A percentile compares a stretch with the other conserved stretches of the same genome.
These are phyloP conservation scores for Keiferia lycopersicella DNA, from an alignment of 2,888 invertebrate genomes.

Conservation along the genomic window DNA sequence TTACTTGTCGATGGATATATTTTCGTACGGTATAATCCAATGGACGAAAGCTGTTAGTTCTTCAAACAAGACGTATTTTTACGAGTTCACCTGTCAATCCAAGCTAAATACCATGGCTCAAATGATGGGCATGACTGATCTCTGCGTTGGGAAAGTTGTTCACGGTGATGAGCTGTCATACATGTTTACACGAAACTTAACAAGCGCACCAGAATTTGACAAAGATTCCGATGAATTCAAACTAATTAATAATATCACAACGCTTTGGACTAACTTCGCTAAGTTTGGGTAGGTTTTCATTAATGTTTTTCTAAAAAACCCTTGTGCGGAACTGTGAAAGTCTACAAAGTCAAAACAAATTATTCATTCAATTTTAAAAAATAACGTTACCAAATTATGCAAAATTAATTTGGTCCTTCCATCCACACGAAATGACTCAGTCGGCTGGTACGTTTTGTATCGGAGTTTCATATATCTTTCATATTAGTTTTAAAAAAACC, in stretches of 20 bases:
- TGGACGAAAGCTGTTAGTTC: slow-evolving; percentile 40
- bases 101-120: slow-evolving; percentile 43
- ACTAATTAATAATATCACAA: slow-evolving; percentile 45
- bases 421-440: no score
- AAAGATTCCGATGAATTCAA: slow-evolving; percentile 35
- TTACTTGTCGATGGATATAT: slow-evolving; percentile 35
- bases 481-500: no score
- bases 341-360: no score
- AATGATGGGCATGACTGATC: slow-evolving; percentile 33
- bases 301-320: no score
- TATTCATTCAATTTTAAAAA: no score
- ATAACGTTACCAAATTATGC: no score
- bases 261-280: slow-evolving; percentile 54
- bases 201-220: slow-evolving; percentile 31
- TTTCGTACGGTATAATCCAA: slow-evolving; percentile 38
- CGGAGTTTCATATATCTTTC: no score
- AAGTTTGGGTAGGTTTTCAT: slow-evolving; percentile 49
- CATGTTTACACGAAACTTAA: slow-evolving; percentile 36
- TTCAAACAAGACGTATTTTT: slow-evolving; percentile 44
- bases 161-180: slow-evolving; percentile 51
- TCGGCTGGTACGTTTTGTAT: no score
- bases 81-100: slow-evolving; percentile 46
- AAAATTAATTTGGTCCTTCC: no score
- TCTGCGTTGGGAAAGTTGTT: slow-evolving; percentile 34
- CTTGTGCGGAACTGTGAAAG: no score